These are phyloP conservation scores for Deroptyus accipitrinus DNA, from an alignment of 2,113 vertebrate species.

Conservation along the genomic window DNA sequence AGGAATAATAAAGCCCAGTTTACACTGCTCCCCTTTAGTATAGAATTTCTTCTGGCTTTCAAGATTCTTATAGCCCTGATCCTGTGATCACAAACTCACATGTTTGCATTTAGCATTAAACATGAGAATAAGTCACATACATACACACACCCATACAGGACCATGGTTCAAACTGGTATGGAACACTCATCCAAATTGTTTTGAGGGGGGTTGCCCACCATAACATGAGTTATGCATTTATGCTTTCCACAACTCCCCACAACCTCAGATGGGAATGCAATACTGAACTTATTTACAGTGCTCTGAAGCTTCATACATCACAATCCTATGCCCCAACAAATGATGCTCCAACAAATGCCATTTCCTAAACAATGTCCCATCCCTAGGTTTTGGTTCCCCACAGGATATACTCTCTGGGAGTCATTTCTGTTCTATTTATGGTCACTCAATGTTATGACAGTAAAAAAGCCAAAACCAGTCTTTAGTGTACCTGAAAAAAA, in stretches of 20 bases:
- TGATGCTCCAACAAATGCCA: neutral
- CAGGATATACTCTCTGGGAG: neutral
- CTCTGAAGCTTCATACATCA: neutral
- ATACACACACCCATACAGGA: neutral
- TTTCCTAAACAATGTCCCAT: neutral
- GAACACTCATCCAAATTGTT: neutral
- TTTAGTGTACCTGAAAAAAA: neutral
- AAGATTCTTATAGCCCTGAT: neutral
- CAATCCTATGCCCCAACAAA: neutral
- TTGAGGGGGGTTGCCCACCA: neutral
- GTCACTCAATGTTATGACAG: neutral
- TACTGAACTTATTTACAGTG: neutral
- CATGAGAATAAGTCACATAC: neutral
- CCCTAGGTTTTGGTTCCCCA: neutral
- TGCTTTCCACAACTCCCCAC: neutral
- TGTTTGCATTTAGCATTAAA: neutral
- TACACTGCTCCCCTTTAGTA: neutral
- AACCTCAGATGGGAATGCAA: neutral
- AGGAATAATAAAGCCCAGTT: neutral
- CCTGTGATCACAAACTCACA: neutral
- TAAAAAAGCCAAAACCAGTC: neutral
- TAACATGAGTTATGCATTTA: neutral
- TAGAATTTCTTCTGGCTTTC: neutral
- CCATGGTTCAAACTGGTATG: fast-evolving
- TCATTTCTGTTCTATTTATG: neutral